Conservation (phyloP, 2,888 invertebrate species). For the Ariolimax columbianus region DNA sequence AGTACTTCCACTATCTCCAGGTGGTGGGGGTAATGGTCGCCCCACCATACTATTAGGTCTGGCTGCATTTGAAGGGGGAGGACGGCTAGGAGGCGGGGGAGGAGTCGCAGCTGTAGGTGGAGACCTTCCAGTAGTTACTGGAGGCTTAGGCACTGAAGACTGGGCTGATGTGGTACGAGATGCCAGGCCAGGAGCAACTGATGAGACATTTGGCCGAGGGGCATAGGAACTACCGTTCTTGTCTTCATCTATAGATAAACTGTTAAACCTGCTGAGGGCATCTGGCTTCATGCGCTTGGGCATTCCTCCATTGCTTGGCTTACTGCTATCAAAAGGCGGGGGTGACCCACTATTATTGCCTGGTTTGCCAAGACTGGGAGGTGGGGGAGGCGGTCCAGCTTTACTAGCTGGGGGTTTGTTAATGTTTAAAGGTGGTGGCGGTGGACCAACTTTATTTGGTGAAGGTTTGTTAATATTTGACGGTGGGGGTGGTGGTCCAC, state of each 20-base stretch:
- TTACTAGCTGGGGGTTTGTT: constrained; percentile 71
- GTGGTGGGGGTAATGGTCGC: constrained; percentile 57
- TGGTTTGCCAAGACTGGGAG: constrained; percentile 45
- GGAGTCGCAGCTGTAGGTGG: constrained; percentile 64
- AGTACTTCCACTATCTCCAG: constrained; percentile 44
- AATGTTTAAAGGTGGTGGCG: constrained; percentile 54
- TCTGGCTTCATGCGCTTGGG: constrained; percentile 61
- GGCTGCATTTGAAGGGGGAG: constrained; percentile 50
- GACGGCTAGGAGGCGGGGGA: constrained; percentile 49
- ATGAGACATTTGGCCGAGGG: constrained; percentile 43
- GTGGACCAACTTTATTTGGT: constrained; percentile 38
- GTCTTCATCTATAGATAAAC: constrained; percentile 3
- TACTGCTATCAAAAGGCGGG: constrained; percentile 71
- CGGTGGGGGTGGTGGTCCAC: constrained; percentile 72
- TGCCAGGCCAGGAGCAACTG: constrained; percentile 44
- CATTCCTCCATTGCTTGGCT: constrained; percentile 48
- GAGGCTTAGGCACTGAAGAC: constrained; percentile 51
- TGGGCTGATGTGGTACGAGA: constrained; percentile 17
- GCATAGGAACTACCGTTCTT: neutral
- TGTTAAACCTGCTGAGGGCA: constrained; percentile 42
- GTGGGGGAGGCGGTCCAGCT: constrained; percentile 46
- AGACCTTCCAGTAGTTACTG: constrained; percentile 62
- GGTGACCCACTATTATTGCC: constrained; percentile 8
- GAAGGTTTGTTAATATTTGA: constrained; percentile 72
- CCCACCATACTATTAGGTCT: constrained; percentile 58